phyloP scores from a whole-genome alignment of 2,888 invertebrate species.

The Micoletzkya japonica region DNA sequence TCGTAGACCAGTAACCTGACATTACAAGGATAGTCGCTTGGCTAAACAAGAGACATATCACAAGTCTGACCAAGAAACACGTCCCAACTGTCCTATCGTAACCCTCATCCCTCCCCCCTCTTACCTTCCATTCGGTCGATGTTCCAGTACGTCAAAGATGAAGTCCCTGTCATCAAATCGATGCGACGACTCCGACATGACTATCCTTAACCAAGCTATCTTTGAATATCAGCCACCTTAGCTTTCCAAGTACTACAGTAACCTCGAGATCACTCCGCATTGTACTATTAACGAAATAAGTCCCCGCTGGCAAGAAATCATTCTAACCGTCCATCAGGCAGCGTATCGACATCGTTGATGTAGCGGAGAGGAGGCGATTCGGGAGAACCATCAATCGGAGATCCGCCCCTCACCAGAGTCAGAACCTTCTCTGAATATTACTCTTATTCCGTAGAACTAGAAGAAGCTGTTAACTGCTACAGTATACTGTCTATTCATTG shows the following conservation, averaged over 20 bases:
- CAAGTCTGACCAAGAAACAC: background rate
- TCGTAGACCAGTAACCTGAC: slow-evolving; percentile 39
- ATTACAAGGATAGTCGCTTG: background rate
- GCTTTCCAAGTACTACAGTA: background rate
- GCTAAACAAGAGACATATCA: background rate
- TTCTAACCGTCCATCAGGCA: slow-evolving; percentile 42
- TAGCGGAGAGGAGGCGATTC: slow-evolving; percentile 31
- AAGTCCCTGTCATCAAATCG: slow-evolving; percentile 46
- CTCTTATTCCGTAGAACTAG: background rate
- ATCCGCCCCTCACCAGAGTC: slow-evolving; percentile 37
- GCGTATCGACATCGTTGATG: slow-evolving; percentile 45
- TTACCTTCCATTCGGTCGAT: slow-evolving; percentile 45
- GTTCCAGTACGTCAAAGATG: slow-evolving; percentile 43
- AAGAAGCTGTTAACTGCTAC: background rate
- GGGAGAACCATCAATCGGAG: slow-evolving; percentile 31
- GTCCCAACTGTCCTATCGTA: background rate
- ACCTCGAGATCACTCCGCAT: too few species aligned
- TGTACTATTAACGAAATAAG: too few species aligned
- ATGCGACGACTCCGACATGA: slow-evolving; percentile 41
- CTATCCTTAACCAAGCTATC: slow-evolving; percentile 30
- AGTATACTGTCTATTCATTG: background rate
- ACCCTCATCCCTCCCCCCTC: background rate
- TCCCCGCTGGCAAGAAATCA: too few species aligned
- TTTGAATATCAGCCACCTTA: background rate
- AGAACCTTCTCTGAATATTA: slow-evolving; percentile 34